Base-by-base conservation (phyloP, 2,888 invertebrate species). In the Drosophila macrothrix region DNA sequence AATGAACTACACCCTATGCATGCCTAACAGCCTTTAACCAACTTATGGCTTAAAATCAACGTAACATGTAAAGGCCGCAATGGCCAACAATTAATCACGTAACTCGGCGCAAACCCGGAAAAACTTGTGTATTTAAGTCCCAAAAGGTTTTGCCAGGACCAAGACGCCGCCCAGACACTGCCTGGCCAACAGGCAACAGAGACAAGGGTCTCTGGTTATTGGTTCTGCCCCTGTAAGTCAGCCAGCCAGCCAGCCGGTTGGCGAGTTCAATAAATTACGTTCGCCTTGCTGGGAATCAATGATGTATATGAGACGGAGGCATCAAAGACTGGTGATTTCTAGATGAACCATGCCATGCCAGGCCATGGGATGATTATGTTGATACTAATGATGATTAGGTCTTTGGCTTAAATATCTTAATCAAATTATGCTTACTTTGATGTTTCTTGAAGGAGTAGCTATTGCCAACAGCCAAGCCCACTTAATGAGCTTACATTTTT, bases 351-450 rank as follows among this genome's bases (percentile, higher is more conserved):
- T n/a, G 37, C 22, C 22, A 22, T 37, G 41, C 33, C 37, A 16
- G 41, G 22, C 39, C 56, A 66, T 56, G 56, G 65, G 69, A 86
- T 89, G 83, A 80, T 89, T 89, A 89, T 71, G 82, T 76, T 84
- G 89, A 88, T 88, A 89, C 83, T 88, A 89, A 88, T 89, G 87
- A 89, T 89, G 89, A 89, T 88, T 89, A 87, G 87, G 84, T 82
- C 80, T 82, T 88, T 87, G 85, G 82, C 88, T 89, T 87, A 90
- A 90, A 90, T 89, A 89, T 88, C 90, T 90, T 90, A 90, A 90
- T 90, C 90, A 89, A 90, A 90, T 90, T 90, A 90, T 88, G 90
- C 90, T 89, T 90, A 90, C 90, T 90, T 90, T 90, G 90, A 88
- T 90, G 88, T 90, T 90, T 80, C 65, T 74, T 54, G 52, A 64